Evolutionary conservation across 2,113 vertebrate species (phyloP).

Genomic region (Nothobranchius kuhntae): DNA sequence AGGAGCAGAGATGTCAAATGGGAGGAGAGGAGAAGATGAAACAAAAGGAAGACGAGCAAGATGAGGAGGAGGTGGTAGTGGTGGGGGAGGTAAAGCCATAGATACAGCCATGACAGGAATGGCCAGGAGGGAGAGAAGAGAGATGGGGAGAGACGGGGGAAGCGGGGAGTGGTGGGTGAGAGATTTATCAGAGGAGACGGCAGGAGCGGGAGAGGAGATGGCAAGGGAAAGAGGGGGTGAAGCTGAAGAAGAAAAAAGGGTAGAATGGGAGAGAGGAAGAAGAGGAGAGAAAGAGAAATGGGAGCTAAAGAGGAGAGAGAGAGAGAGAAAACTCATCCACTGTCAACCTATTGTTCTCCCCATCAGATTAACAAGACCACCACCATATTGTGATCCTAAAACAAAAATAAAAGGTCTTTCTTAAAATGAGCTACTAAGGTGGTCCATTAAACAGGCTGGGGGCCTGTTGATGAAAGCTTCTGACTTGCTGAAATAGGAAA

Average conservation of each 20-base stretch:
- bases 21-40: slow-evolving; percentile 18
- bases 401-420: too few relatives aligned
- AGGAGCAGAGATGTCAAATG: slow-evolving; percentile 29
- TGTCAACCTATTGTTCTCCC: slow-evolving; percentile 37
- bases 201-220: slow-evolving; percentile 34
- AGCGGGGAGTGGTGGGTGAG: slow-evolving; percentile 51
- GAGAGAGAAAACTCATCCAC: slow-evolving; percentile 46
- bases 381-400: too few relatives aligned
- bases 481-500: too few relatives aligned
- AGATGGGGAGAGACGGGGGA: slow-evolving; percentile 48
- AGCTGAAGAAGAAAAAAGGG: slow-evolving; percentile 21
- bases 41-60: slow-evolving; percentile 14
- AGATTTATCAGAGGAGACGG: slow-evolving; percentile 66
- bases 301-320: slow-evolving; percentile 45
- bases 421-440: too few relatives aligned
- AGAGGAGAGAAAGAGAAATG: slow-evolving; percentile 13
- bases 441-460: too few relatives aligned
- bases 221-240: slow-evolving; percentile 23
- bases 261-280: neutral
- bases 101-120: slow-evolving; percentile 38
- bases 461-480: too few relatives aligned
- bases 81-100: slow-evolving; percentile 17
- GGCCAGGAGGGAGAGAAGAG: slow-evolving; percentile 24
- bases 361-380: slow-evolving; percentile 48
- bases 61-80: slow-evolving; percentile 17